These are phyloP conservation scores for Girardinus metallicus DNA, from an alignment of 2,797 vertebrate species.

Conservation along the genomic window DNA sequence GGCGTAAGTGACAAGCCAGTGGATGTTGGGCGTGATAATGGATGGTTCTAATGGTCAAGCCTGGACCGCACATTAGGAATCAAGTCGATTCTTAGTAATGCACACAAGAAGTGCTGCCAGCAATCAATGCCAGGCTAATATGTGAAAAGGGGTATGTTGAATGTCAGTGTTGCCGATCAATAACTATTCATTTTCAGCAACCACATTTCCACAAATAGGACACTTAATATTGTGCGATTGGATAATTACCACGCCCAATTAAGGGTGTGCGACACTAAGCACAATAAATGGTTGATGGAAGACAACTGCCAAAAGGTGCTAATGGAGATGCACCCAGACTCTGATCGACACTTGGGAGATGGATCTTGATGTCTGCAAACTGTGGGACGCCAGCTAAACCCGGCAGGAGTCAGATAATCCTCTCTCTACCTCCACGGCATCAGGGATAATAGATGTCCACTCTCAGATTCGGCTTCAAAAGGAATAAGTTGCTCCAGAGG, in stretches of 20 bases:
- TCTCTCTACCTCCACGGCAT: constrained; percentile 59
- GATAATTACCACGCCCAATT: constrained; percentile 94
- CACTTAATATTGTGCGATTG: constrained; percentile 86
- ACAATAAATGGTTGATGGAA: constrained; percentile 73
- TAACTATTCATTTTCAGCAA: constrained; percentile 92
- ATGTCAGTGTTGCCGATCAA: constrained; percentile 87
- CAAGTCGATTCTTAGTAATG: constrained; percentile 85
- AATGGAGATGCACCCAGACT: constrained; percentile 78
- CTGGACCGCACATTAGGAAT: constrained; percentile 85
- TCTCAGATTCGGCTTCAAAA: constrained; percentile 61
- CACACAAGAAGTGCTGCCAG: constrained; percentile 84
- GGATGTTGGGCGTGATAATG: constrained; percentile 82
- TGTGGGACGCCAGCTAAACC: constrained; percentile 67
- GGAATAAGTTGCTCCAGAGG: constrained; percentile 45
- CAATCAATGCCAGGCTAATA: constrained; percentile 89
- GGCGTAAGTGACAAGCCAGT: constrained; percentile 75
- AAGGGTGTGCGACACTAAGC: constrained; percentile 86
- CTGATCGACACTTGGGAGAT: constrained; percentile 74
- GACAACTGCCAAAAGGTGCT: constrained; percentile 76
- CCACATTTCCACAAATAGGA: constrained; percentile 88
- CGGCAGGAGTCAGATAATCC: constrained; percentile 76
- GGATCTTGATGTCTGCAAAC: constrained; percentile 77
- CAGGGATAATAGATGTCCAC: constrained; percentile 71
- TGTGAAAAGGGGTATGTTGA: constrained; percentile 84
- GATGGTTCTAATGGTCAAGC: constrained; percentile 85